These are phyloP conservation scores for Psittacus erithacus DNA, from an alignment of 2,113 vertebrate genomes.

Conservation along the genomic window DNA sequence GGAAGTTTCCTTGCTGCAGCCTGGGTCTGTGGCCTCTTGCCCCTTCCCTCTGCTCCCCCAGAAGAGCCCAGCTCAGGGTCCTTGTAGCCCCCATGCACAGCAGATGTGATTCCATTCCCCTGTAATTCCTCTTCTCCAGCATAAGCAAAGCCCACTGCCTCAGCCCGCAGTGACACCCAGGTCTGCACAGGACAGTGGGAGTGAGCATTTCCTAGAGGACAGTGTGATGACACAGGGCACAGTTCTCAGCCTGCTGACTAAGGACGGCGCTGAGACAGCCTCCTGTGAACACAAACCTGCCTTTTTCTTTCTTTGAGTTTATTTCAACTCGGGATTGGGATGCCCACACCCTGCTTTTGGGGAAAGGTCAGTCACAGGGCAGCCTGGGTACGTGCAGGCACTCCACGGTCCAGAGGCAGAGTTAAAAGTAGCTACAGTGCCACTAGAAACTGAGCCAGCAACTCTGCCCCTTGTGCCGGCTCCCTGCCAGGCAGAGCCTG, in stretches of 20 bases:
- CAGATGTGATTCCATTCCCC: background rate
- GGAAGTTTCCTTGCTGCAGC: background rate
- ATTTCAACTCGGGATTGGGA: background rate
- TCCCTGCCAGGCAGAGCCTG: background rate
- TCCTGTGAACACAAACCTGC: background rate
- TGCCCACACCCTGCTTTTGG: background rate
- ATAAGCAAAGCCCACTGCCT: background rate
- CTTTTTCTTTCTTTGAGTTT: background rate
- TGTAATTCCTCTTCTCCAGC: background rate
- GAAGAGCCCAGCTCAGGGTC: background rate
- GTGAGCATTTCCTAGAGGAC: background rate
- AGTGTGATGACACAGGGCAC: background rate
- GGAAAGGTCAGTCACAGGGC: background rate
- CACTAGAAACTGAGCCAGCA: background rate
- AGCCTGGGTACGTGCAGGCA: background rate
- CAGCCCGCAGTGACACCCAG: background rate
- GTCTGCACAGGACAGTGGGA: background rate
- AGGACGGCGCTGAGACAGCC: background rate
- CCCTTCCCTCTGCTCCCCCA: background rate
- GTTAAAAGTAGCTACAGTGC: background rate
- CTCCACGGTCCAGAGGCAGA: background rate
- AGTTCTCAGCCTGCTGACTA: background rate
- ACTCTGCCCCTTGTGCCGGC: background rate
- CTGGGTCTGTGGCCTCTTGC: background rate
- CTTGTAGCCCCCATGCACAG: fast-evolving